Conservation (phyloP, 2,797 vertebrate genomes). For the Peromyscus melanophrys region DNA sequence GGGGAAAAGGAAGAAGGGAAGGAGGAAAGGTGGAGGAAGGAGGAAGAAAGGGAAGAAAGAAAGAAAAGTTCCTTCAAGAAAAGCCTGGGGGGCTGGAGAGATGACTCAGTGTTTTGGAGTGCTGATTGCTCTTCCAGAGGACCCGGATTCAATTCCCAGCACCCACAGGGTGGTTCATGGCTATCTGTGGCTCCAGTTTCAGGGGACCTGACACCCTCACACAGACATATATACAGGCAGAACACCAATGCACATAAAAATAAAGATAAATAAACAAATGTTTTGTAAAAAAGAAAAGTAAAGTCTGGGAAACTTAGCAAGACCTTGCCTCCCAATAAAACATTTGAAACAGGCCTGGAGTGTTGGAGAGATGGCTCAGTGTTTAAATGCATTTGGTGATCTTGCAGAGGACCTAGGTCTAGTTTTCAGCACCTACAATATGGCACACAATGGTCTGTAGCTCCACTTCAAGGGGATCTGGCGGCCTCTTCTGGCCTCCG, state of each 20-base stretch:
- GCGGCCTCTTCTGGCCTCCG: not conserved
- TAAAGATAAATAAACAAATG: not conserved
- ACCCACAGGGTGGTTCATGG: not conserved
- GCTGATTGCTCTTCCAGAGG: not conserved
- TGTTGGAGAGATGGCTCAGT: not conserved
- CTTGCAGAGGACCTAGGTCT: not conserved
- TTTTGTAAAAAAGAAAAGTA: not conserved
- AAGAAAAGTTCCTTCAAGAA: not conserved
- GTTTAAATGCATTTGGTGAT: not conserved
- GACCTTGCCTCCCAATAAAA: not conserved
- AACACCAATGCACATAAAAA: not conserved
- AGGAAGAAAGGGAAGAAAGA: not conserved
- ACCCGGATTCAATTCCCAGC: not conserved
- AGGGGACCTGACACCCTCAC: not conserved
- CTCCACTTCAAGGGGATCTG: too few relatives aligned
- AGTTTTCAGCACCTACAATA: not conserved
- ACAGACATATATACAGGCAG: not conserved
- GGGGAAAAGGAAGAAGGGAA: not conserved
- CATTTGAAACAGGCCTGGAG: not conserved
- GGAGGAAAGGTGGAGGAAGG: not conserved
- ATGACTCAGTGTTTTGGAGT: not conserved
- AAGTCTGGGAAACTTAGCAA: not conserved
- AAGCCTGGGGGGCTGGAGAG: not conserved
- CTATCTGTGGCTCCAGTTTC: not conserved
- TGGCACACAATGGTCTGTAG: too few relatives aligned